A percentile compares a stretch with the other conserved stretches of the same genome.
These are phyloP conservation scores for Melanotaenia duboulayi DNA, from an alignment of 2,113 vertebrate genomes.

Conservation along the genomic window DNA sequence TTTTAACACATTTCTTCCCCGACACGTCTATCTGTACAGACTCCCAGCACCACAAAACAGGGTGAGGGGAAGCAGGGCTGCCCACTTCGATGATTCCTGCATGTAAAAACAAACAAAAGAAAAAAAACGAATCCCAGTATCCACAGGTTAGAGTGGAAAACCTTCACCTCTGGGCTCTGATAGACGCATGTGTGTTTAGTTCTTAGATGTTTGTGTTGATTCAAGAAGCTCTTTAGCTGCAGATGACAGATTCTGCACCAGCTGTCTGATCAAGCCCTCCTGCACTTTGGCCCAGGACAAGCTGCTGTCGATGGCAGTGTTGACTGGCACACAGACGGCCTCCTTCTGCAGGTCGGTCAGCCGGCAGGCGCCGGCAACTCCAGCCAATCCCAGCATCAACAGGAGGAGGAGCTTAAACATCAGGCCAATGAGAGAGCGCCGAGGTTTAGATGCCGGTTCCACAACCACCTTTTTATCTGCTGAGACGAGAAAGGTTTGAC, in stretches of 20 bases:
- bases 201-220: constrained; percentile 78
- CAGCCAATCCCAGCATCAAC: constrained; percentile 80
- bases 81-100: constrained; percentile 39
- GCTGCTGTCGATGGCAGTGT: constrained; percentile 83
- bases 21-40: constrained; percentile 27
- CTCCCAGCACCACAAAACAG: constrained; percentile 41
- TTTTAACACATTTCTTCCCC: constrained; percentile 55
- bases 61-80: constrained; percentile 23
- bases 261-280: constrained; percentile 70
- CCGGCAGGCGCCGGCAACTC: constrained; percentile 80
- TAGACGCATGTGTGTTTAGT: constrained; percentile 49
- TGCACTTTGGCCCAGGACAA: constrained; percentile 86
- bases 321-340: constrained; percentile 84
- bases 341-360: constrained; percentile 86
- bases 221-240: constrained; percentile 79
- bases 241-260: constrained; percentile 79
- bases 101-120: constrained; percentile 6
- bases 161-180: constrained; percentile 36
- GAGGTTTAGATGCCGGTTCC: constrained; percentile 49
- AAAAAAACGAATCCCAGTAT: constrained; percentile 7
- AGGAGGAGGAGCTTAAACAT: constrained; percentile 83
- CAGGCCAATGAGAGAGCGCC: constrained; percentile 70
- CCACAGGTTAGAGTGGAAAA: constrained; percentile 20
- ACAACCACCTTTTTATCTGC: constrained; percentile 68
- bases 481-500: not conserved